phyloP scores from a whole-genome alignment of 2,888 invertebrate genomes.

The Aporophyla nigra region DNA sequence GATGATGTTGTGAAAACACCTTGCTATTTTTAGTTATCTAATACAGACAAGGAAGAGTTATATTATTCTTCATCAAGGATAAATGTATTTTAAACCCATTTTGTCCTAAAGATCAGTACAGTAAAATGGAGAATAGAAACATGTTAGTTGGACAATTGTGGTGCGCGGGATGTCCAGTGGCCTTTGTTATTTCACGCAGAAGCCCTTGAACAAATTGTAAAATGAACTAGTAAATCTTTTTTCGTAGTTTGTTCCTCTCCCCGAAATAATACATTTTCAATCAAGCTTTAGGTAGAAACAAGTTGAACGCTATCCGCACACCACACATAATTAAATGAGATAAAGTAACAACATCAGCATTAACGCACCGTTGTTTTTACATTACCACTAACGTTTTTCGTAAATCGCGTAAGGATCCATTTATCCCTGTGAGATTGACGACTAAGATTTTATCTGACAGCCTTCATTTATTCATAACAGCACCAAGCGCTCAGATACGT shows the following conservation, averaged over 20 bases:
- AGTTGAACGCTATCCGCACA: neutral
- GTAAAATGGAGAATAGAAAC: neutral
- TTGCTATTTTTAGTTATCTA: constrained; percentile 55
- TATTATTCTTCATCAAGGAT: neutral
- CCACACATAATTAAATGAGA: constrained; percentile 14
- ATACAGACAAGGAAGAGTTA: neutral
- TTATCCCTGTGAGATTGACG: constrained; percentile 48
- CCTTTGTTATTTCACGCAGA: neutral
- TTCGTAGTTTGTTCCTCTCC: neutral
- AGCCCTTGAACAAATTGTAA: neutral
- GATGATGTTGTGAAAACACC: constrained; percentile 67
- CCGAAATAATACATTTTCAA: neutral
- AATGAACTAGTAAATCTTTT: neutral
- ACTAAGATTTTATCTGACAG: constrained; percentile 43
- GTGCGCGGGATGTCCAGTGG: too few relatives aligned
- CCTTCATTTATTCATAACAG: constrained; percentile 56
- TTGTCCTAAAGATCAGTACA: neutral
- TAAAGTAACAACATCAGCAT: constrained; percentile 14
- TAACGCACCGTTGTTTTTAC: constrained; percentile 25
- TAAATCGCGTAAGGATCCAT: constrained; percentile 28
- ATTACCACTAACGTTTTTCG: constrained; percentile 29
- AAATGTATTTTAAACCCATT: constrained; percentile 3
- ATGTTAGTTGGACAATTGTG: neutral
- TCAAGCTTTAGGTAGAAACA: neutral
- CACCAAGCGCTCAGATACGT: constrained; percentile 19